Conservation (phyloP, 2,113 vertebrate genomes). For the Tyrannus savana region DNA sequence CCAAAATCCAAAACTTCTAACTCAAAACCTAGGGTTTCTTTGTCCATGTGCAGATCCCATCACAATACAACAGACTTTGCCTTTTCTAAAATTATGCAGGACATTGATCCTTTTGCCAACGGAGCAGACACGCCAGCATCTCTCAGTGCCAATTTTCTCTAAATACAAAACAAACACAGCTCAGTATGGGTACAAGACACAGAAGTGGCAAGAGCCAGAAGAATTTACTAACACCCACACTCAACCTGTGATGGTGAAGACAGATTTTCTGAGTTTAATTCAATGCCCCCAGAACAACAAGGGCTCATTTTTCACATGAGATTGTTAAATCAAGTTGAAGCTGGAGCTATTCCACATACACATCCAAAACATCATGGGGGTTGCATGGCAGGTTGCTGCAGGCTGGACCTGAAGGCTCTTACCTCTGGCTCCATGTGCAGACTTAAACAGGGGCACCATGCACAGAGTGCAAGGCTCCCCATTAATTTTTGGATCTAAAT, state of each 20-base stretch:
- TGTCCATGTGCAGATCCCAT: neutral
- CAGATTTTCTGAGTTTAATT: neutral
- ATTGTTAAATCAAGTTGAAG: neutral
- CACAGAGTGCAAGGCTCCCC: neutral
- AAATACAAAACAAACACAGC: neutral
- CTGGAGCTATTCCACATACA: neutral
- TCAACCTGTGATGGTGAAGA: neutral
- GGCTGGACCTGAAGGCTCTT: fast-evolving
- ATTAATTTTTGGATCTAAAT: neutral
- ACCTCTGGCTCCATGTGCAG: fast-evolving
- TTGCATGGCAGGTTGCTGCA: neutral
- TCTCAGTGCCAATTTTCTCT: neutral
- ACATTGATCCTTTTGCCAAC: neutral
- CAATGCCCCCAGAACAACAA: neutral
- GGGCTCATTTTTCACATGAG: neutral
- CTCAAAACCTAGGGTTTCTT: neutral
- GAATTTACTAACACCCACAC: neutral
- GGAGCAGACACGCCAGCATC: neutral
- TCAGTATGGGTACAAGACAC: neutral
- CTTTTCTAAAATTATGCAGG: neutral
- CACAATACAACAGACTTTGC: neutral
- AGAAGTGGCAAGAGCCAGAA: neutral
- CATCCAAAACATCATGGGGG: fast-evolving
- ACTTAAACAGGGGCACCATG: fast-evolving
- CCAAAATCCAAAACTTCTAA: neutral